These are phyloP conservation scores for Dasysyrphus albostriatus DNA, from an alignment of 2,888 invertebrate species.

Conservation along the genomic window DNA sequence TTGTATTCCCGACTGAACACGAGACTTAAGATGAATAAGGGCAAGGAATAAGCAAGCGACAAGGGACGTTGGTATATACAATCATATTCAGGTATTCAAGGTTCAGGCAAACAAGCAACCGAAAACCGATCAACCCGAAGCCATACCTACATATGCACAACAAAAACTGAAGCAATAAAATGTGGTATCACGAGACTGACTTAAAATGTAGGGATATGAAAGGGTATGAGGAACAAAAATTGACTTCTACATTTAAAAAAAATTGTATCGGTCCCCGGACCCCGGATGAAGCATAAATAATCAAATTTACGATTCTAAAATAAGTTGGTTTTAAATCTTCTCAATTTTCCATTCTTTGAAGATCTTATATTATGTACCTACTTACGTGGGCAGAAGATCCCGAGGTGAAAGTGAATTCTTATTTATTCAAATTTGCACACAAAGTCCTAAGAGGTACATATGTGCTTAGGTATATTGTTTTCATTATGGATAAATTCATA, in stretches of 20 bases:
- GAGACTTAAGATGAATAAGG: conserved; percentile 44
- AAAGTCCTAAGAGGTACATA: background rate
- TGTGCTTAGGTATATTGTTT: conserved; percentile 5
- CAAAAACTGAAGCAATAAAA: conserved; percentile 24
- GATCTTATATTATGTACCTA: background rate
- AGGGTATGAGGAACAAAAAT: conserved; percentile 17
- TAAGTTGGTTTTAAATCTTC: conserved; percentile 19
- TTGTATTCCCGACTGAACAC: conserved; percentile 55
- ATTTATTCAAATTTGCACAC: conserved; percentile 24
- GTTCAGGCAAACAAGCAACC: conserved; percentile 39
- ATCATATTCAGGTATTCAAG: conserved; percentile 60
- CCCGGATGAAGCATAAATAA: conserved; percentile 59
- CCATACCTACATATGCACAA: conserved; percentile 34
- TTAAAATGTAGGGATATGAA: background rate
- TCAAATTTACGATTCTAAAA: conserved; percentile 53
- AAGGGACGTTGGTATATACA: conserved; percentile 1
- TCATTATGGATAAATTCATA: background rate
- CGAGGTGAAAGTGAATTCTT: conserved; percentile 47
- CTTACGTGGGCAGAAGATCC: background rate
- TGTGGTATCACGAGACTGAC: conserved; percentile 33
- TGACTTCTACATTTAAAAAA: conserved; percentile 62
- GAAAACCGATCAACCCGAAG: conserved; percentile 62
- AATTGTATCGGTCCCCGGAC: conserved; percentile 58
- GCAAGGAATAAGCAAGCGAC: background rate
- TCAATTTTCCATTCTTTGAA: background rate